A percentile compares a stretch with the other conserved stretches of the same genome.
Evolutionary conservation across 2,888 invertebrate genomes (phyloP).

Genomic region (Strigamia crassipes): DNA sequence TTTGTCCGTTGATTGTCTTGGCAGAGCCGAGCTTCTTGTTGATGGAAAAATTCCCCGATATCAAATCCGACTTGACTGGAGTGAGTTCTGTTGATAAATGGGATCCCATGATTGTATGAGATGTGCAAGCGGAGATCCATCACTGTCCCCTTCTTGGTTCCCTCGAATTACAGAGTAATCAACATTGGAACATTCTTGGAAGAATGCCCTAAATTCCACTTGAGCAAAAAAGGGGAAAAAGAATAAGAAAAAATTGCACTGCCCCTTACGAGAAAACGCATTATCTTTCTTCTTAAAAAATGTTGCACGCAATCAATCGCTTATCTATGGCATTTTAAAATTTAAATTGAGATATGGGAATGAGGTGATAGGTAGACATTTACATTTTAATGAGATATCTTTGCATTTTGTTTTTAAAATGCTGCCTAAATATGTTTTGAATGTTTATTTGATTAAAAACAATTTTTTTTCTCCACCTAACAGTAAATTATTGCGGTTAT

Average conservation of each 20-base stretch:
- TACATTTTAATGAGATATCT: slow-evolving; percentile 2
- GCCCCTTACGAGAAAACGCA: not conserved
- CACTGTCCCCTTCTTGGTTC: slow-evolving; percentile 15
- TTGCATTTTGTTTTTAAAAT: too few relatives aligned
- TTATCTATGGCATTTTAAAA: not conserved
- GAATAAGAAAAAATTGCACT: not conserved
- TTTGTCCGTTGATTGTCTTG: slow-evolving; percentile 5
- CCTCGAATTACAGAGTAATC: slow-evolving; percentile 21
- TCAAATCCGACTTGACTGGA: slow-evolving; percentile 21
- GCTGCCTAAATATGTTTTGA: not conserved
- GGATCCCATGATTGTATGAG: slow-evolving; percentile 21
- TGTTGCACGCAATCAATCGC: not conserved
- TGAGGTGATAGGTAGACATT: not conserved
- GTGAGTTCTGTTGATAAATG: slow-evolving; percentile 16
- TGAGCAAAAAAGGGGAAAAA: not conserved
- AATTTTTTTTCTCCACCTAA: too few relatives aligned
- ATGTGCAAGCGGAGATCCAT: slow-evolving; percentile 21
- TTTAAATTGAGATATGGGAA: slow-evolving; percentile 1
- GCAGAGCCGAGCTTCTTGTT: not conserved
- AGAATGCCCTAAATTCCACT: slow-evolving; percentile 21
- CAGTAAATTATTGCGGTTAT: not conserved
- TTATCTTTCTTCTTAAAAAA: slow-evolving; percentile 8
- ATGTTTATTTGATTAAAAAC: too few relatives aligned
- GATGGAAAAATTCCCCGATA: slow-evolving; percentile 21
- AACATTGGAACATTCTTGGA: slow-evolving; percentile 21